Evolutionary conservation across 2,888 invertebrate genomes (phyloP), one percentile per base, ranked within the genome.

Genomic region (Drosophila flavopinicola): DNA sequence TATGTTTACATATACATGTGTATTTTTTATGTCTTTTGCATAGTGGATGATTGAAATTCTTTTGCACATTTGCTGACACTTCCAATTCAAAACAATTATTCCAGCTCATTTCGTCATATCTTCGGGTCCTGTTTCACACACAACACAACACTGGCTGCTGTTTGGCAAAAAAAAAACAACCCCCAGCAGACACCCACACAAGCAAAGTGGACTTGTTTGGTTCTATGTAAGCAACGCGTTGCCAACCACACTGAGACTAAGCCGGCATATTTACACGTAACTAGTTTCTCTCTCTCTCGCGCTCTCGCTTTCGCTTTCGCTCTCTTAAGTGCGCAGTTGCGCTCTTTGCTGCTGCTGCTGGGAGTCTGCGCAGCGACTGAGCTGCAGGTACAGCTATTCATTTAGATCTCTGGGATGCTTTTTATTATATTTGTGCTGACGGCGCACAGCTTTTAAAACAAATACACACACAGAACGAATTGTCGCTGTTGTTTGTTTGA

Each of bases 401-500:
- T 60, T 33, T 13, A 56, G 61, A 72, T 71, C 54, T 49, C 20
- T 64, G 38, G 13, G 37, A 27, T 30, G 57, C 38, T 48, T 25
- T 32, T 59, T 20, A n/a, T n/a, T n/a, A n/a, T n/a, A n/a, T n/a
- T 4, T 57, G 20, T 56, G 83, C 61, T 71, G 79, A 60, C 79
- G 61, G 66, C 45, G 65, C 68, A 48, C 56, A 71, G 71, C 67
- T 70, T 76, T 68, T 73, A 65, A 64, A 64, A 39, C 44, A 49
- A 47, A 70, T 47, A 53, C 30, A 42, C 23, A 69, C n/a, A 24
- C 24, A 27, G 7, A 10, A 24, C 44, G 44, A 72, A 72, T 85
- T 79, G 79, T 78, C 79, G 85, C 61, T 59, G 68, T 84, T 68
- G 66, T 61, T 74, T 80, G 59, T 80, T 80, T 80, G 80, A 80